phyloP scores from a whole-genome alignment of 2,888 invertebrate genomes.

The Drosophila nr. perissopoda region DNA sequence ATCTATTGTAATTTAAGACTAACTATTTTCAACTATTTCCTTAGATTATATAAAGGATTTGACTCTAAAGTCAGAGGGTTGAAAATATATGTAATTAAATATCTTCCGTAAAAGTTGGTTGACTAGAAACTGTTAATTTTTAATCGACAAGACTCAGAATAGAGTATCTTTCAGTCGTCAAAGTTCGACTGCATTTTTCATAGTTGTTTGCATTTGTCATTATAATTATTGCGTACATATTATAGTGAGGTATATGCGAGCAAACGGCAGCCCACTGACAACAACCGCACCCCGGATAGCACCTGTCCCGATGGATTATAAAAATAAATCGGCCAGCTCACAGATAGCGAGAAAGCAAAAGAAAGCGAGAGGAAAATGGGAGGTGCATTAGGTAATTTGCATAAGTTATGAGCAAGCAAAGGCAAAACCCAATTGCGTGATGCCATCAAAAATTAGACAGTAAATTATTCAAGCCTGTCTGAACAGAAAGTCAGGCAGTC shows the following conservation, averaged over 20 bases:
- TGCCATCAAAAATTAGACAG: slow-evolving; percentile 22
- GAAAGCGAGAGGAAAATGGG: background rate
- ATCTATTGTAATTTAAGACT: background rate
- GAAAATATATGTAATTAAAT: background rate
- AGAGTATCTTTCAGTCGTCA: slow-evolving; percentile 5
- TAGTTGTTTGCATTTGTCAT: slow-evolving; percentile 65
- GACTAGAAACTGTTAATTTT: background rate
- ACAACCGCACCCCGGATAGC: background rate
- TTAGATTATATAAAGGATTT: background rate
- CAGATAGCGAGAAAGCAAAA: background rate
- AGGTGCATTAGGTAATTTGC: slow-evolving; percentile 42
- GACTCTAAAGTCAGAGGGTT: background rate
- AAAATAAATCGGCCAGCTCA: slow-evolving; percentile 53
- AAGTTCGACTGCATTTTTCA: background rate
- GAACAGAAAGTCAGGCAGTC: background rate
- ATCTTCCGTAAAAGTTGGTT: background rate
- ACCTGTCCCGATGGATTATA: slow-evolving; percentile 30
- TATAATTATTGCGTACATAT: slow-evolving; percentile 64
- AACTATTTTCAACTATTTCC: too few species aligned
- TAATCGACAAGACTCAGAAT: background rate
- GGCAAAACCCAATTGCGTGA: slow-evolving; percentile 45
- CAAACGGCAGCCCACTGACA: slow-evolving; percentile 10
- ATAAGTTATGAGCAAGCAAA: slow-evolving; percentile 50
- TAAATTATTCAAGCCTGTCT: slow-evolving; percentile 16
- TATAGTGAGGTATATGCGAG: slow-evolving; percentile 20